These are phyloP conservation scores for Heliconius hermathena DNA, from an alignment of 1,140 invertebrate genomes.

Conservation along the genomic window DNA sequence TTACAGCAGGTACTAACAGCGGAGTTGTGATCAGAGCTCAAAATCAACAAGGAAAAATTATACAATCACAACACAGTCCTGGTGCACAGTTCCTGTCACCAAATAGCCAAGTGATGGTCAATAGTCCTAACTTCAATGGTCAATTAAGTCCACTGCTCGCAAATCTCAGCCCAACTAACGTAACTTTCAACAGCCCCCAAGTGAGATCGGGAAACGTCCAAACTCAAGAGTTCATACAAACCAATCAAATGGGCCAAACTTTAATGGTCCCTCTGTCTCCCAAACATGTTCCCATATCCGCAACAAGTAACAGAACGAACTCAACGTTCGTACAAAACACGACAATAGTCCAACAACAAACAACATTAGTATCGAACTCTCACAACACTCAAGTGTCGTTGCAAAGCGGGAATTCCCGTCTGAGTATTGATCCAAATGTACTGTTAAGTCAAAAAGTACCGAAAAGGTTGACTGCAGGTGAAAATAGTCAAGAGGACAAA, in stretches of 20 bases:
- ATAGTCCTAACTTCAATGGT: conserved; percentile 88
- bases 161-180: conserved; percentile 87
- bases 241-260: conserved; percentile 87
- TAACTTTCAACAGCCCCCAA: conserved; percentile 84
- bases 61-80: conserved; percentile 86
- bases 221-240: conserved; percentile 87
- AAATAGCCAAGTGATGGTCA: conserved; percentile 88
- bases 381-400: conserved; percentile 76
- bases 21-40: conserved; percentile 91
- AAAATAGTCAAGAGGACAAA: conserved; percentile 5
- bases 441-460: conserved; percentile 52
- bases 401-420: conserved; percentile 66
- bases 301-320: conserved; percentile 85
- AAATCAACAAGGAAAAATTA: conserved; percentile 87
- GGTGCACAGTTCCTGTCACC: conserved; percentile 88
- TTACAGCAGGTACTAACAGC: conserved; percentile 85
- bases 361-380: conserved; percentile 87
- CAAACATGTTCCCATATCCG: conserved; percentile 83
- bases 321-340: conserved; percentile 88
- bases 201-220: conserved; percentile 83
- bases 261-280: conserved; percentile 89
- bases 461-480: conserved; percentile 41
- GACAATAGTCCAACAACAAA: conserved; percentile 85
- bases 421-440: conserved; percentile 79
- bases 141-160: conserved; percentile 90